Percentiles rank a stretch among this genome's conserved stretches.
Evolutionary conservation across 1,140 invertebrate species (phyloP).

Genomic region (Scylla paramamosain): DNA sequence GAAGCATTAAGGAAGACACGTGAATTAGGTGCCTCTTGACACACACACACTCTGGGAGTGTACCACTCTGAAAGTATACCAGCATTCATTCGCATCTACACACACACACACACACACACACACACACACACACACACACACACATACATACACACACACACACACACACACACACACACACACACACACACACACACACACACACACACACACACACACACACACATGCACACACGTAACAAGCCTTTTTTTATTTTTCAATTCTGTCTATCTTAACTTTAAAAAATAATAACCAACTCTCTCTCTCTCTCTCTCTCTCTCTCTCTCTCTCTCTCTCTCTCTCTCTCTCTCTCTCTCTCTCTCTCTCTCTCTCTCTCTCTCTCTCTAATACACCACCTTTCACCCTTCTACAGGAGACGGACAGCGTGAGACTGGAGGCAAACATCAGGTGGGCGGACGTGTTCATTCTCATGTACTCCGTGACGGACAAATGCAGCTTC

Average conservation of each 20-base stretch:
- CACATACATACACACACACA: too few relatives aligned
- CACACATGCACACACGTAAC: too few relatives aligned
- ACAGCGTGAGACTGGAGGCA: slow-evolving; percentile 87
- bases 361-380: background rate
- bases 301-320: background rate
- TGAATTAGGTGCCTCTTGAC: background rate
- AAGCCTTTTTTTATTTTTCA: background rate
- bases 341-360: too few relatives aligned
- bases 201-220: too few relatives aligned
- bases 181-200: too few relatives aligned
- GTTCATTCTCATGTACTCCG: slow-evolving; percentile 81
- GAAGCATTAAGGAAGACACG: too few relatives aligned
- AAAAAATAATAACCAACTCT: background rate
- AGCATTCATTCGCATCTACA: background rate
- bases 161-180: too few relatives aligned
- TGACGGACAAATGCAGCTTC: slow-evolving; percentile 81
- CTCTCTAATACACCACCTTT: background rate
- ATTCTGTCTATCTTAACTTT: background rate
- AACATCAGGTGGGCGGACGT: slow-evolving; percentile 86
- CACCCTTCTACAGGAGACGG: slow-evolving; percentile 76
- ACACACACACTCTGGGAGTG: background rate
- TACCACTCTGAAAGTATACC: background rate
- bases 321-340: background rate
- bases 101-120: background rate
- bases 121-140: background rate